Evolutionary conservation across 2,888 invertebrate species (phyloP).

Genomic region (Temnothorax ravouxi): DNA sequence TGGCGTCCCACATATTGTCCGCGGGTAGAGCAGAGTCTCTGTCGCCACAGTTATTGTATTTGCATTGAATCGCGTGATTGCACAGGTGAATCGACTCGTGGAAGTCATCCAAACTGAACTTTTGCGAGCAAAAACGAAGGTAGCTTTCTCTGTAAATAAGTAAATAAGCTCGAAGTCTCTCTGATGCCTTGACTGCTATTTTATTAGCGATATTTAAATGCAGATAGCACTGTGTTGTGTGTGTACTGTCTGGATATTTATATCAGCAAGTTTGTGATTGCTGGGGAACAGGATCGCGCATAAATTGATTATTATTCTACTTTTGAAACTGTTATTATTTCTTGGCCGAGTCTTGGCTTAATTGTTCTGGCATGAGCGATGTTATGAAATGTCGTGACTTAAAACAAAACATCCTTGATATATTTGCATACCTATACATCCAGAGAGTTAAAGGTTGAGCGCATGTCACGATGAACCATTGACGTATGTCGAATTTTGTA

Average conservation of each 20-base stretch:
- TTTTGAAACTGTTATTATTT: slow-evolving; percentile 31
- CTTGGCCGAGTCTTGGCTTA: neutral
- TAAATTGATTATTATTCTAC: slow-evolving; percentile 53
- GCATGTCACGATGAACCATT: slow-evolving; percentile 97
- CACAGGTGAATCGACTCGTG: slow-evolving; percentile 97
- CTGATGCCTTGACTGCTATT: neutral
- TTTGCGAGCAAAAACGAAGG: slow-evolving; percentile 96
- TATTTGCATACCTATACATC: slow-evolving; percentile 92
- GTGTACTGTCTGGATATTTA: slow-evolving; percentile 53
- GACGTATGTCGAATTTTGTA: slow-evolving; percentile 97
- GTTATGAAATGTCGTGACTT: slow-evolving; percentile 44
- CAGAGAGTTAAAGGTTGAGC: slow-evolving; percentile 96
- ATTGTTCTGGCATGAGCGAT: slow-evolving; percentile 42
- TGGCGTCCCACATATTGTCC: slow-evolving; percentile 99
- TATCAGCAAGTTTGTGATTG: slow-evolving; percentile 38
- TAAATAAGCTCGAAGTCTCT: neutral
- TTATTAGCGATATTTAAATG: slow-evolving; percentile 63
- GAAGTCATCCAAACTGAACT: slow-evolving; percentile 94
- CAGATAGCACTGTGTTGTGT: slow-evolving; percentile 8
- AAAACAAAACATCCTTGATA: slow-evolving; percentile 15
- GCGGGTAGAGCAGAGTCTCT: slow-evolving; percentile 92
- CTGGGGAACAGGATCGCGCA: neutral
- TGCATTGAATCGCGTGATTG: slow-evolving; percentile 97
- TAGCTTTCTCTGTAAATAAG: slow-evolving; percentile 92
- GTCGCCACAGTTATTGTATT: slow-evolving; percentile 91